Evolutionary conservation across 2,797 vertebrate genomes (phyloP), one percentile per base, ranked within the genome.

Genomic region (Anas capensis): DNA sequence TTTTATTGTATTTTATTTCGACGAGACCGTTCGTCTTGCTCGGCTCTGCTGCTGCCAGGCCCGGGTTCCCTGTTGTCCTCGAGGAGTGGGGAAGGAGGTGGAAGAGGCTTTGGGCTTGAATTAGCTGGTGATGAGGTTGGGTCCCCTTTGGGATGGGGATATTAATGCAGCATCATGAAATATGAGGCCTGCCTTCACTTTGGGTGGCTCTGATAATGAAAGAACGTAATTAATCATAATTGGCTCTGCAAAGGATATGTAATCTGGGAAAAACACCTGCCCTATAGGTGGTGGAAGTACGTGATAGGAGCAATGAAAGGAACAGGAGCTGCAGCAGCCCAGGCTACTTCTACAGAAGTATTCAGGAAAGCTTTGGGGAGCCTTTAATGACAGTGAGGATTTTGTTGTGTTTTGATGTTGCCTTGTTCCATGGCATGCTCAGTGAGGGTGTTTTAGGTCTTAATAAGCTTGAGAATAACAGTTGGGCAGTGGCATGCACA

Each of bases 121-220:
- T 96, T 96, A 96, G 82, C 88, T 21, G 64, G 49, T 93, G 89
- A 92, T 96, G 93, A 96, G 91, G 82, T 66, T 86, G 73, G 48
- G 85, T 87, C 89, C 93, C 83, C 86, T 89, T 78, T 91, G 97
- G 95, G 84, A 94, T 93, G 68, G 95, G 95, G 88, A 88, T 96
- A 97, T 97, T 97, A 97, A 96, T 97, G 70, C 75, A 83, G 92
- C 96, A 33, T 96, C 92, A 83, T 97, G 96, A 97, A 97, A 92
- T 92, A 96, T 44, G 93, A 78, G 92, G 49, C 94, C 84, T 96
- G 53, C 86, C 69, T 93, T 85, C 64, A 83, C 85, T 96, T 97
- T 94, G 88, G 77, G 86, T 96, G 70, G 91, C 57, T 95, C 70
- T 40, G 86, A 85, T 94, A 97, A 94, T 96, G 93, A 94, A 96